Conservation (phyloP, 2,888 invertebrate species). For the Cheilosia grossa region DNA sequence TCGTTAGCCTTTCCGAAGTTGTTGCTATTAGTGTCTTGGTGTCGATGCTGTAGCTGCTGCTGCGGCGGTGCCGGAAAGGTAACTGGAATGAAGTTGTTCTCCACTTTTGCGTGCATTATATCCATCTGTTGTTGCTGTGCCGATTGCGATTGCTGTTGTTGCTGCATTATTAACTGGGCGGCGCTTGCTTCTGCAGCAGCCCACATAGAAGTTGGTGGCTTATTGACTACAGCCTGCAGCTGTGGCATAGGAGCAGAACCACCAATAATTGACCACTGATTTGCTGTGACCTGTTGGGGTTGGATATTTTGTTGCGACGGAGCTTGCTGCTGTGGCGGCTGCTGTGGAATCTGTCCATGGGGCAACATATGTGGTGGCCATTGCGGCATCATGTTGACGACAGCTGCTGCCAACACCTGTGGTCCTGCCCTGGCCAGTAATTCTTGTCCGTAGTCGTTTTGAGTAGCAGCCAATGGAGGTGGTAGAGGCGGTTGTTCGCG, state of each 20-base stretch:
- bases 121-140: slow-evolving; percentile 67
- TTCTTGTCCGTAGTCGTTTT: slow-evolving; percentile 78
- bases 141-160: slow-evolving; percentile 46
- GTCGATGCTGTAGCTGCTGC: slow-evolving; percentile 37
- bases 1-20: slow-evolving; percentile 53
- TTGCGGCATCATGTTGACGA: slow-evolving; percentile 77
- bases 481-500: slow-evolving; percentile 34
- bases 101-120: slow-evolving; percentile 76
- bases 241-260: slow-evolving; percentile 36
- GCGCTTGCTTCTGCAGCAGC: slow-evolving; percentile 29
- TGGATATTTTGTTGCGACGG: slow-evolving; percentile 34
- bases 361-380: slow-evolving; percentile 77
- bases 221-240: slow-evolving; percentile 40
- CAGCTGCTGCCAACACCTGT: slow-evolving; percentile 76
- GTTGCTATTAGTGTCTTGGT: slow-evolving; percentile 76
- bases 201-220: slow-evolving; percentile 53
- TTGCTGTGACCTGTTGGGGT: slow-evolving; percentile 13
- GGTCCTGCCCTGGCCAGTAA: slow-evolving; percentile 49
- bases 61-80: slow-evolving; percentile 51
- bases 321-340: slow-evolving; percentile 19
- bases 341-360: slow-evolving; percentile 49
- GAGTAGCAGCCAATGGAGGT: slow-evolving; percentile 27
- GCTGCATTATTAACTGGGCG: slow-evolving; percentile 41
- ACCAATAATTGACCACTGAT: slow-evolving; percentile 60
- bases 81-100: slow-evolving; percentile 77